These are phyloP conservation scores for Hetaerina titia DNA, from an alignment of 2,888 invertebrate species.

Conservation along the genomic window DNA sequence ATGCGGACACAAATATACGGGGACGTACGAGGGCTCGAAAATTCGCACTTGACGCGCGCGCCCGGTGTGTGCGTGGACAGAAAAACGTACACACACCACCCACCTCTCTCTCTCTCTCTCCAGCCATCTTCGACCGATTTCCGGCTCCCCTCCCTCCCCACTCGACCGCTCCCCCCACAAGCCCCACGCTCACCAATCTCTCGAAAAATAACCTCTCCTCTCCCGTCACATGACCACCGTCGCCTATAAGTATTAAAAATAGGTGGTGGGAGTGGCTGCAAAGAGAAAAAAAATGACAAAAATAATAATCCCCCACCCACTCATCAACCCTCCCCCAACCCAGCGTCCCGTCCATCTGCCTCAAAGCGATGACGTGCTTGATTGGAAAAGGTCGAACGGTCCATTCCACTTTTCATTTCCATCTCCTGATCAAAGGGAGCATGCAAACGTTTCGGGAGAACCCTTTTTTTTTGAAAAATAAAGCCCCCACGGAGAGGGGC, in stretches of 20 bases:
- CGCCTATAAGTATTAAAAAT: background rate
- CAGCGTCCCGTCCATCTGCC: background rate
- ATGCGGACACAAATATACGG: background rate
- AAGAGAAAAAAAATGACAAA: background rate
- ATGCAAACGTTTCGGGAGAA: constrained; percentile 2
- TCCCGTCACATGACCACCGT: background rate
- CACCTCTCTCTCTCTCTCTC: background rate
- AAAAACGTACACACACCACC: background rate
- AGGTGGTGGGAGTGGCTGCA: background rate
- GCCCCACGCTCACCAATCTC: too few species aligned
- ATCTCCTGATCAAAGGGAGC: background rate
- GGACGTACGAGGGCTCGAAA: background rate
- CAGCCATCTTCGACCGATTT: background rate
- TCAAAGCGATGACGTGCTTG: constrained; percentile 18
- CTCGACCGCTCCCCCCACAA: background rate
- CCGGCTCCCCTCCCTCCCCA: background rate
- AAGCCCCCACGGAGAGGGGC: background rate
- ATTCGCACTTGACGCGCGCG: background rate
- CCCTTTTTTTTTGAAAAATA: background rate
- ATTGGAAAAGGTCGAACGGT: constrained; percentile 35
- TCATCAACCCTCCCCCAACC: background rate
- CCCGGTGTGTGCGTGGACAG: background rate
- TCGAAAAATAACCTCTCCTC: background rate
- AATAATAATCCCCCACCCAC: background rate
- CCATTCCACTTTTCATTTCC: constrained; percentile 31